Evolutionary conservation across 1,140 invertebrate species (phyloP).

Genomic region (Drosophila pseudoananassae): DNA sequence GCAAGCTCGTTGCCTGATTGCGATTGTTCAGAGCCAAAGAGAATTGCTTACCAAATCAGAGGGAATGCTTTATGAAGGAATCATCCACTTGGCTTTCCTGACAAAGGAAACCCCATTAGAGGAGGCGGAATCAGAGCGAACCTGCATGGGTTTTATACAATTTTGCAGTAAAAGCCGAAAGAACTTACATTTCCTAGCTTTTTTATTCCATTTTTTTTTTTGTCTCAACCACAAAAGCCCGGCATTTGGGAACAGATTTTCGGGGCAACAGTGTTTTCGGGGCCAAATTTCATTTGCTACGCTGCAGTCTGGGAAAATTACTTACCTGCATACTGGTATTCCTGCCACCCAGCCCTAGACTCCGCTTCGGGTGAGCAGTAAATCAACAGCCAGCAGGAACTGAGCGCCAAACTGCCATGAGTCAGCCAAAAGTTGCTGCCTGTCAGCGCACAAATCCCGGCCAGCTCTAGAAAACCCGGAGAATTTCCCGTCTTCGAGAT

Average conservation of each 20-base stretch:
- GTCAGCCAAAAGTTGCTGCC: slow-evolving; percentile 27
- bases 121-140: slow-evolving; percentile 11
- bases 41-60: slow-evolving; percentile 34
- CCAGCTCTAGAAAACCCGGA: background rate
- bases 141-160: slow-evolving; percentile 60
- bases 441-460: slow-evolving; percentile 42
- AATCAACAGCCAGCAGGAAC: slow-evolving; percentile 54
- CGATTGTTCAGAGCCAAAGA: slow-evolving; percentile 16
- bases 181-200: slow-evolving; percentile 8
- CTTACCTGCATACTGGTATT: slow-evolving; percentile 19
- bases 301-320: slow-evolving; percentile 23
- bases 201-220: background rate
- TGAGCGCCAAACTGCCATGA: slow-evolving; percentile 44
- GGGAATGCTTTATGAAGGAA: slow-evolving; percentile 43
- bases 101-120: slow-evolving; percentile 47
- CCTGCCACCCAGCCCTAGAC: background rate
- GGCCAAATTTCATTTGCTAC: slow-evolving; percentile 56
- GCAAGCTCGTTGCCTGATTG: slow-evolving; percentile 45
- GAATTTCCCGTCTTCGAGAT: slow-evolving; percentile 25
- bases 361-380: slow-evolving; percentile 22
- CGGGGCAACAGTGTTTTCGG: slow-evolving; percentile 18
- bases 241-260: slow-evolving; percentile 45
- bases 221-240: slow-evolving; percentile 17
- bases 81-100: slow-evolving; percentile 21
- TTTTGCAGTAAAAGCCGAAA: slow-evolving; percentile 28